Base-by-base conservation (phyloP, 2,888 invertebrate genomes). In the Drosophila barbarae region DNA sequence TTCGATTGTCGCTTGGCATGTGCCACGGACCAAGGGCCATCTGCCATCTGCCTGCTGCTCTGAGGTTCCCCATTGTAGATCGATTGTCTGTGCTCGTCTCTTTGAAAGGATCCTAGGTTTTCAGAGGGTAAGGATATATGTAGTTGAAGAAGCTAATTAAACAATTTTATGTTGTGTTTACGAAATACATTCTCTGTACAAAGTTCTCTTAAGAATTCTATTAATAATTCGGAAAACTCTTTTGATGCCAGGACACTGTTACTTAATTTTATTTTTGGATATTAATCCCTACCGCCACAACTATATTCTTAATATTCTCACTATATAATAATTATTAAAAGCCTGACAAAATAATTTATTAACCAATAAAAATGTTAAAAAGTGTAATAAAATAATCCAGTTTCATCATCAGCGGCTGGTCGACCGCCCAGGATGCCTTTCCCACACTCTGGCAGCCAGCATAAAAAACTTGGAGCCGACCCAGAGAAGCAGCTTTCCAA, bases 361-460 rank as follows among this genome's bases (percentile, higher is more conserved):
- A 26, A 26, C 7, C 26, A n/a, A 12, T 28, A 15, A 44, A 15
- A 28, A 15, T 18, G 18, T 30, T 4, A 7, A 30, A 7, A 30
- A 30, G 12, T 18, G 1, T 18, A 5, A 30, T 13, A 12, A 18
- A 8, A 13, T 30, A 18, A 30, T 30, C 46, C 30, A 46, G 46
- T 30, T 18, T 46, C 46, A 46, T 30, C 46, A 26, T 59, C 18
- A 32, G 26, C 46, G 32, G 44, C 34, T 42, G 41, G 8, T 28
- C 35, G 59, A 57, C 59, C 59, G 63, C 64, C 49, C 64, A 61
- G 15, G 61, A 63, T 36, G 30, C 34, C 64, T 18, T 35, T 63
- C 64, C 41, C 41, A 26, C 32, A 47, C 28, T 21, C 47, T 2
- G 41, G 3, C 21, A 35, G 39, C 61, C 61, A 63, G 61, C 61